phyloP scores from a whole-genome alignment of 2,113 vertebrate genomes.

The Ibidorhyncha struthersii region DNA sequence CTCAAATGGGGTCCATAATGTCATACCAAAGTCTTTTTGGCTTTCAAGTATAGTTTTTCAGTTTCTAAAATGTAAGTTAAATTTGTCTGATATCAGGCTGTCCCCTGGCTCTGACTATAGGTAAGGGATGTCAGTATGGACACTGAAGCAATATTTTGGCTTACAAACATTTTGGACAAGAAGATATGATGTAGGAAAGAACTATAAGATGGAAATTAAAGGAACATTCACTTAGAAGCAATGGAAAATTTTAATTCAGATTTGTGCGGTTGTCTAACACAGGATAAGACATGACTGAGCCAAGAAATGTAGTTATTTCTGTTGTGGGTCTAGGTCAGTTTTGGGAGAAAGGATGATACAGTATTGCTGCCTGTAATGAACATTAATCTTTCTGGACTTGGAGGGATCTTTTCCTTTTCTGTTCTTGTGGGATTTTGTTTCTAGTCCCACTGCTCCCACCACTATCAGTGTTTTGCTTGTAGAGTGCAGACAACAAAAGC shows the following conservation, averaged over 20 bases:
- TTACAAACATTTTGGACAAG: not conserved
- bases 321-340: not conserved
- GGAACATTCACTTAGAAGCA: not conserved
- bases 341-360: not conserved
- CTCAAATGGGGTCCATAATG: not conserved
- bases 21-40: not conserved
- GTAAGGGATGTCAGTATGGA: not conserved
- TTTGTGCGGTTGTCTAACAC: not conserved
- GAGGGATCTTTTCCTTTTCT: not conserved
- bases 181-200: not conserved
- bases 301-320: not conserved
- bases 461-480: not conserved
- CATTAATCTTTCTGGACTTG: not conserved
- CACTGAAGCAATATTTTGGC: not conserved
- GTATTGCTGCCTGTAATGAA: not conserved
- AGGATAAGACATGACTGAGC: not conserved
- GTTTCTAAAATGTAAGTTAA: not conserved
- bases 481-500: not conserved
- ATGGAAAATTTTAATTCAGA: not conserved
- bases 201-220: not conserved
- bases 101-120: not conserved
- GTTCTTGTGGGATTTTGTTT: not conserved
- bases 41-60: not conserved
- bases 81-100: not conserved
- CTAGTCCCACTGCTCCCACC: not conserved